These are phyloP conservation scores for Tolypeutes matacus DNA, from an alignment of 2,797 vertebrate species.

Conservation along the genomic window DNA sequence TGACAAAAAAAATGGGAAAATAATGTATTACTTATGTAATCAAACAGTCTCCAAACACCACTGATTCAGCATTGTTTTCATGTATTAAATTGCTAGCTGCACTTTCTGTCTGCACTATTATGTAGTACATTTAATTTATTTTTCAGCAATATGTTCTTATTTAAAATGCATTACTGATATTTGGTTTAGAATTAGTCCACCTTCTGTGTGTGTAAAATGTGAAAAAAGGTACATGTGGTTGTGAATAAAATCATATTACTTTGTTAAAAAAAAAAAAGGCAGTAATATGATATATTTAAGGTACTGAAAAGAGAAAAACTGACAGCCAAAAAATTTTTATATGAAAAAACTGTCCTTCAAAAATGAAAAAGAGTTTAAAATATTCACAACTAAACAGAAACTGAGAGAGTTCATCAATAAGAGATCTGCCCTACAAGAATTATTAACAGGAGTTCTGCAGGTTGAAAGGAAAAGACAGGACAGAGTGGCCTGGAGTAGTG, in stretches of 20 bases:
- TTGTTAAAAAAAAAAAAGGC: no score
- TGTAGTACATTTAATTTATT: conserved; percentile 60
- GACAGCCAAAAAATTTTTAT: no score
- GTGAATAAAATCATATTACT: conserved; percentile 78
- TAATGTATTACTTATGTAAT: conserved; percentile 26
- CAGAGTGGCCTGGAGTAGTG: no score
- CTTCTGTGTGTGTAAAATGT: conserved; percentile 57
- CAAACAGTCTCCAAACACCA: neutral
- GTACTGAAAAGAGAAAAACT: no score
- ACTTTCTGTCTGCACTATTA: conserved; percentile 66
- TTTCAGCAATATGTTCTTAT: conserved; percentile 31
- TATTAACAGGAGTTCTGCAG: no score
- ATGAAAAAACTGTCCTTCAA: no score
- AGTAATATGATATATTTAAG: no score
- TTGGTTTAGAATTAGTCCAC: conserved; percentile 60
- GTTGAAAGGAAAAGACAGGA: no score
- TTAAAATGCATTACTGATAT: conserved; percentile 61
- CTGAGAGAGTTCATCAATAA: no score
- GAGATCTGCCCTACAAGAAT: no score
- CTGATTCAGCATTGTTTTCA: conserved; percentile 20
- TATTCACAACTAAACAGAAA: no score
- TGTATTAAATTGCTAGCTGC: conserved; percentile 3
- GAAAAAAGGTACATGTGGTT: conserved; percentile 46
- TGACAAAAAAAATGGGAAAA: conserved; percentile 16
- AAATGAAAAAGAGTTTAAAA: no score